phyloP scores from a whole-genome alignment of 2,797 vertebrate genomes.

The Malurus leucopterus region DNA sequence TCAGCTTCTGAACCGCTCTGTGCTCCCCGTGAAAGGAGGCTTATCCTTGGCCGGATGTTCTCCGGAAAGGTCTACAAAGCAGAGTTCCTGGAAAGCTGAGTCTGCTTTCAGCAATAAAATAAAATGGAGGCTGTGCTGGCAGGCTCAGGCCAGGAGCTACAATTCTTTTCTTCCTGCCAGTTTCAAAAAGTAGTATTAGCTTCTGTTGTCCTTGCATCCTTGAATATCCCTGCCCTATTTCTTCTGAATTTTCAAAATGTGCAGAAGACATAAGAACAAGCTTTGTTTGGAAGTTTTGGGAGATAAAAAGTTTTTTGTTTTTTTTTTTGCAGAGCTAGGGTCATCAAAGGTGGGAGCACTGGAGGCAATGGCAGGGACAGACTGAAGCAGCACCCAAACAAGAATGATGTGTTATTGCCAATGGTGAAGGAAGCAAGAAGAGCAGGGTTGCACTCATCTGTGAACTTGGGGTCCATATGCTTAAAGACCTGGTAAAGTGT shows the following conservation, averaged over 20 bases:
- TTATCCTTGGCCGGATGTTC: background rate
- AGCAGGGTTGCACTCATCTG: background rate
- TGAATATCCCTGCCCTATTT: background rate
- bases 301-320: background rate
- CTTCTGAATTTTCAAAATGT: background rate
- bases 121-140: background rate
- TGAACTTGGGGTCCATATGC: background rate
- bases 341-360: background rate
- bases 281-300: background rate
- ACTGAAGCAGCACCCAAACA: background rate
- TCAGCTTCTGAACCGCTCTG: background rate
- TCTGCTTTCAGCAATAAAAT: background rate
- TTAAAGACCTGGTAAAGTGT: background rate
- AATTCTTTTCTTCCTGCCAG: background rate
- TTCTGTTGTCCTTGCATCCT: background rate
- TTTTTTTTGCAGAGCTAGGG: background rate
- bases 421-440: background rate
- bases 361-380: background rate
- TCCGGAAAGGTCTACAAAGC: background rate
- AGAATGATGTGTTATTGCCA: background rate
- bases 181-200: background rate
- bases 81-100: background rate
- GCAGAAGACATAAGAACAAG: background rate
- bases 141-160: background rate
- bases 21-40: background rate